These are phyloP conservation scores for Progne subis DNA, from an alignment of 2,113 vertebrate genomes.

Conservation along the genomic window DNA sequence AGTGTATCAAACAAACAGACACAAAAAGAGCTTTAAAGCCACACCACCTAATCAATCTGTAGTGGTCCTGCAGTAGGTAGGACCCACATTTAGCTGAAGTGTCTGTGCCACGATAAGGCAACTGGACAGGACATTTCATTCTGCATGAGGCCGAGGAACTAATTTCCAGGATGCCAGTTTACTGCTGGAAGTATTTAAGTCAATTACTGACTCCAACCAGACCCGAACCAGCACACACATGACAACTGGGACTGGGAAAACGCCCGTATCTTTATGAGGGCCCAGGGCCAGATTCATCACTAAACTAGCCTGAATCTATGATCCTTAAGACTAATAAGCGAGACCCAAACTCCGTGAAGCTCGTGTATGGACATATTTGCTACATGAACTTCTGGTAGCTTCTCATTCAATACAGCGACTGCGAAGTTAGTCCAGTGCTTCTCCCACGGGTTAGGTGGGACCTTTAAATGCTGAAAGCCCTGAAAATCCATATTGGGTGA, in stretches of 20 bases:
- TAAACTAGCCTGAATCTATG: rapidly evolving
- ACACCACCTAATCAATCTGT: background rate
- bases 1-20: background rate
- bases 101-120: background rate
- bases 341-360: rapidly evolving
- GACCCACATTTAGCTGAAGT: rapidly evolving
- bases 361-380: rapidly evolving
- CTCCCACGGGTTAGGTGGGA: background rate
- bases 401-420: background rate
- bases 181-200: background rate
- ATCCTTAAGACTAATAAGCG: background rate
- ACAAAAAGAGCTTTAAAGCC: background rate
- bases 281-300: background rate
- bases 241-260: background rate
- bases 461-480: background rate
- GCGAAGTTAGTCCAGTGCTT: background rate
- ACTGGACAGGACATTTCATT: too few species aligned
- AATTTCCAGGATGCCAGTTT: background rate
- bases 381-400: background rate
- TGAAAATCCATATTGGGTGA: background rate
- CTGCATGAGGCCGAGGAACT: background rate
- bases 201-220: background rate
- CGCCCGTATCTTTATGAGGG: background rate
- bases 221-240: background rate
- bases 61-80: background rate